Base-by-base conservation (phyloP, 2,888 invertebrate genomes). In the Lycaena phlaeas region DNA sequence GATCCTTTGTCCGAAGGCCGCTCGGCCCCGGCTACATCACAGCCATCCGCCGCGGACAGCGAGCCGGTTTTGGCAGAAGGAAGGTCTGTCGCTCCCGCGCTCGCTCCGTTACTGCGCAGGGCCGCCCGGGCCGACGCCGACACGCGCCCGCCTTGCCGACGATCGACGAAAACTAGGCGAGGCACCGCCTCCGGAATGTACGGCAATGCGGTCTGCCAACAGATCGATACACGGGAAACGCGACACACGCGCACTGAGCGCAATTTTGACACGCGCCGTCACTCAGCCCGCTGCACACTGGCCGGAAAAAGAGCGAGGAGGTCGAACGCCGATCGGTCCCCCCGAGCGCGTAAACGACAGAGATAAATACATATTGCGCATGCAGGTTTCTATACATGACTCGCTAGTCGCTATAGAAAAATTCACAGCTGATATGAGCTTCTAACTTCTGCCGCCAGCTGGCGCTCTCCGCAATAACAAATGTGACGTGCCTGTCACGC, bases 111-210 rank as follows among this genome's bases (percentile, higher is more conserved):
- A 72, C 68, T 78, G 78, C 79, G 79, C 79, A 77, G 70, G 68
- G 68, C 67, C 59, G 66, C 65, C 74, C 60, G 68, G 71, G 72
- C 66, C 76, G 81, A 67, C 79, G 79, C 77, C 75, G 76, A 66
- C 73, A 71, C 76, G 73, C 75, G 74, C 50, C 55, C 57, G 56
- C 56, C 56, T 52, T 56, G 56, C 65, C 64, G 71, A 70, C 72
- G 69, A 79, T 75, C 77, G 78, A 76, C 82, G 77, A 75, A 71
- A 77, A 75, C 75, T 74, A 76, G 77, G 74, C 78, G 77, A 78
- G 81, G 79, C 81, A 76, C 77, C 76, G 79, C 79, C 79, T 78
- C 75, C 81, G 78, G 81, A 84, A 84, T 84, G 84, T 85, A 84
- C 85, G 65, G 81, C 85, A 85, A 84, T 85, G 85, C 85, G 85